phyloP scores from a whole-genome alignment of 1,140 invertebrate genomes.

The Drosophila eugracilis region DNA sequence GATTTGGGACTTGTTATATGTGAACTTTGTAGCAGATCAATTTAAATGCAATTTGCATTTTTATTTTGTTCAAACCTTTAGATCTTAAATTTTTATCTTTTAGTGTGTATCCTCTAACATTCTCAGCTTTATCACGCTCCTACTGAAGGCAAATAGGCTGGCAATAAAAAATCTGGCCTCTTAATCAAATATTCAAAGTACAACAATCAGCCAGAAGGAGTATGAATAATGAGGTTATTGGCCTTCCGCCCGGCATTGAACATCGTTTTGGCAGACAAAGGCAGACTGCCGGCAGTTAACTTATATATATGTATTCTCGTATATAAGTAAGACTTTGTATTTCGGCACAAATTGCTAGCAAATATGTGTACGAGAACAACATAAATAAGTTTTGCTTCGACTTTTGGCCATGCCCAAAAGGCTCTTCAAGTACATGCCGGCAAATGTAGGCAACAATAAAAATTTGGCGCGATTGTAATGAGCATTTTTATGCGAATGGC shows the following conservation, averaged over 20 bases:
- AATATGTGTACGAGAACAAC: conserved; percentile 71
- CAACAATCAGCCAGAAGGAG: conserved; percentile 41
- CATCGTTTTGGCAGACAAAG: conserved; percentile 56
- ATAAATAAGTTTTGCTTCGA: conserved; percentile 61
- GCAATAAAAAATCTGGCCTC: conserved; percentile 49
- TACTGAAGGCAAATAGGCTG: conserved; percentile 7
- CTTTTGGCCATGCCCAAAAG: background rate
- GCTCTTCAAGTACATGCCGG: conserved; percentile 8
- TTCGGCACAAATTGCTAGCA: conserved; percentile 69
- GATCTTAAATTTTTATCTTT: background rate
- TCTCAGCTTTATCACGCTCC: conserved; percentile 12
- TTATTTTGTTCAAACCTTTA: background rate
- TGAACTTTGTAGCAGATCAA: background rate
- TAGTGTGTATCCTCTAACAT: background rate
- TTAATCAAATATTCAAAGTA: conserved; percentile 59
- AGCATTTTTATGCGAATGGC: conserved; percentile 55
- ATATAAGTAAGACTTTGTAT: conserved; percentile 6
- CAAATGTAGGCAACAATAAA: conserved; percentile 74
- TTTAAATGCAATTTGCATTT: conserved; percentile 13
- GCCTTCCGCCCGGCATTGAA: conserved; percentile 25
- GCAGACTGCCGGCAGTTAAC: conserved; percentile 58
- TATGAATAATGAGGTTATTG: conserved; percentile 66
- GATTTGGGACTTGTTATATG: background rate
- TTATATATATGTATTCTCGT: conserved; percentile 56
- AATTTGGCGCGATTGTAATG: conserved; percentile 57